Conservation (phyloP, 2,888 invertebrate genomes). For the Plemyria rubiginata region DNA sequence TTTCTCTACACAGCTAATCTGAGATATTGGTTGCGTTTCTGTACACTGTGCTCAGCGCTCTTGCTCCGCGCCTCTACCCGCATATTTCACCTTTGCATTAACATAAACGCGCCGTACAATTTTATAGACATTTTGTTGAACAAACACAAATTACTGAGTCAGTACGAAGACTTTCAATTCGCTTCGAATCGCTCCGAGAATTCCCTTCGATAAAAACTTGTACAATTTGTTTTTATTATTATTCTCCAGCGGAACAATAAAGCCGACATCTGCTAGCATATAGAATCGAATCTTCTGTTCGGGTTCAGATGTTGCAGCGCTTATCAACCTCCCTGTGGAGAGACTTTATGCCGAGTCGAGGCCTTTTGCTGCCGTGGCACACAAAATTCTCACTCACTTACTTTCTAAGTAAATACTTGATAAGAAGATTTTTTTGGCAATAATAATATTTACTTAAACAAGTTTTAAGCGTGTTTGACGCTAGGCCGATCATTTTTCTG, state of each 20-base stretch:
- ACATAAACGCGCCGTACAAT: slow-evolving; percentile 29
- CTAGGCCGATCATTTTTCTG: too few relatives aligned
- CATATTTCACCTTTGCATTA: slow-evolving; percentile 18
- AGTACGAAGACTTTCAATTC: slow-evolving; percentile 38
- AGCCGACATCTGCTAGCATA: neutral
- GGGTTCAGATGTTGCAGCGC: neutral
- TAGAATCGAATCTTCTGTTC: slow-evolving; percentile 1
- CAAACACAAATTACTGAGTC: slow-evolving; percentile 43
- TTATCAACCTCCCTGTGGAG: neutral
- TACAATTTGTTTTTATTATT: slow-evolving; percentile 50
- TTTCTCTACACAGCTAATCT: too few relatives aligned
- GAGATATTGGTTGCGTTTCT: neutral
- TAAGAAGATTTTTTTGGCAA: too few relatives aligned
- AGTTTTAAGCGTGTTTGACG: too few relatives aligned
- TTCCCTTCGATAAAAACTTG: slow-evolving; percentile 45
- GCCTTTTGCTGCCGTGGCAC: too few relatives aligned
- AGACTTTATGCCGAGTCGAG: too few relatives aligned
- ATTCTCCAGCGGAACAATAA: slow-evolving; percentile 16
- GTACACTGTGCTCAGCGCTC: neutral
- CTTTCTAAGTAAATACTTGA: too few relatives aligned
- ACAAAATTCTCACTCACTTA: too few relatives aligned
- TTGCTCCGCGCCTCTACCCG: neutral
- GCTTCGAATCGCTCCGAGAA: slow-evolving; percentile 36
- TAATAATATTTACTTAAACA: too few relatives aligned
- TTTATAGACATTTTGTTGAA: slow-evolving; percentile 35